Evolutionary conservation across 2,797 vertebrate genomes (phyloP), one percentile per base, ranked within the genome.

Genomic region (Leucoraja ocellata): DNA sequence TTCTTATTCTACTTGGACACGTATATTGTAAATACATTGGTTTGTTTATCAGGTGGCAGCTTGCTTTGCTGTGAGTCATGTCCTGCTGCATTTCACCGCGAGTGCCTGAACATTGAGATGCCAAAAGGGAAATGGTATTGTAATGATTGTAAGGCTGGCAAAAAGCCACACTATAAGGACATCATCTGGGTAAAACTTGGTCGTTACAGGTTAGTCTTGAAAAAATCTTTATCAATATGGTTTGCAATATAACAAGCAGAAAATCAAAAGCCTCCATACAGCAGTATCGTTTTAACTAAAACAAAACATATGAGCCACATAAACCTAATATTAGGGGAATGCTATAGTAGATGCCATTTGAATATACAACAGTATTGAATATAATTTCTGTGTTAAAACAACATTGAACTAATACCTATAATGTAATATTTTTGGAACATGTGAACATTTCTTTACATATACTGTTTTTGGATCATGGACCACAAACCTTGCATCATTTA

Each of bases 141-240:
- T 96, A 99, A 99, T 77, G 99, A 99, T 95, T 99, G 99, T 95
- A 98, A 98, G 94, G 98, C 98, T 23, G 98, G 99, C 94, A 99
- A 98, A 96, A 99, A 98, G 93, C 98, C 98, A 36, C 98, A 97
- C 95, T 99, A 97, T 95, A 98, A 98, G 95, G 99, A 99, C 95
- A 97, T 99, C 94, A 97, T 99, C 81, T 99, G 99, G 99, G 99
- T 99, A 93, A 99, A 99, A 96, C 98, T 99, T 46, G 98, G 98
- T 9, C 97, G 98, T 74, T 99, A 99, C 96, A 98, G 99, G 99
- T 99, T 95, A 96, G 97, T 96, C 93, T 74, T 94, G 91, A 94
- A 32, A 21, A 36, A 32, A 61, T 81, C 39, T 32, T 58, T 61
- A 77, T 58, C 18, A 4, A 36, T 21, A 16, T 28, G 14, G 14